A percentile compares a stretch with the other conserved stretches of the same genome.
Evolutionary conservation across 2,888 invertebrate species (phyloP).

Genomic region (Harmothoe impar): DNA sequence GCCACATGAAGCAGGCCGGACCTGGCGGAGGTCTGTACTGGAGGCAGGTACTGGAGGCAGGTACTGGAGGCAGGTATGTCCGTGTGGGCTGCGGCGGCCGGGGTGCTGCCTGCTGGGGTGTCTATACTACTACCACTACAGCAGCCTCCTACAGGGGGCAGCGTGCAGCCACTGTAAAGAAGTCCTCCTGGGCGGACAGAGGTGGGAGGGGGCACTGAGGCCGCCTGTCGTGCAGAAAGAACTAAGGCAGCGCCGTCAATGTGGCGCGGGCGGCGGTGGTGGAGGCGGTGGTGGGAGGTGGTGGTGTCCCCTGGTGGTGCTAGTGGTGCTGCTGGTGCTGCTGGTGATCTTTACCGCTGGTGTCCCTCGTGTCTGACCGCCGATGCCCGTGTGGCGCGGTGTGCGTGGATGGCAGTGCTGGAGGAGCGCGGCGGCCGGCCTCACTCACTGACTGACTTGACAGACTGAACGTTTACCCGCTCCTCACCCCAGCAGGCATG

Average conservation of each 20-base stretch:
- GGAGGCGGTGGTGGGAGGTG: slow-evolving; percentile 5
- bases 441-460: slow-evolving; percentile 11
- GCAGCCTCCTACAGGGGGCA: neutral
- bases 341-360: neutral
- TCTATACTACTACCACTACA: neutral
- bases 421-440: neutral
- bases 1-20: neutral
- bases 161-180: neutral
- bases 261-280: neutral
- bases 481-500: slow-evolving; percentile 9
- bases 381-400: neutral
- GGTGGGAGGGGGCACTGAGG: neutral
- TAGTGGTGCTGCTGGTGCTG: neutral
- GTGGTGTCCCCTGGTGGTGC: neutral
- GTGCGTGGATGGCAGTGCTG: neutral
- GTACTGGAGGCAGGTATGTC: neutral
- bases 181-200: neutral
- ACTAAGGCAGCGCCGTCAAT: neutral
- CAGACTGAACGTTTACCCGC: neutral
- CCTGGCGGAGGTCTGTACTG: neutral
- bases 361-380: neutral
- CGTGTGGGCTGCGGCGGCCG: neutral
- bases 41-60: neutral
- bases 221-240: neutral
- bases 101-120: neutral